A percentile compares a stretch with the other conserved stretches of the same genome.
phyloP scores from a whole-genome alignment of 2,113 vertebrate genomes.

The Lasiurus cinereus region DNA sequence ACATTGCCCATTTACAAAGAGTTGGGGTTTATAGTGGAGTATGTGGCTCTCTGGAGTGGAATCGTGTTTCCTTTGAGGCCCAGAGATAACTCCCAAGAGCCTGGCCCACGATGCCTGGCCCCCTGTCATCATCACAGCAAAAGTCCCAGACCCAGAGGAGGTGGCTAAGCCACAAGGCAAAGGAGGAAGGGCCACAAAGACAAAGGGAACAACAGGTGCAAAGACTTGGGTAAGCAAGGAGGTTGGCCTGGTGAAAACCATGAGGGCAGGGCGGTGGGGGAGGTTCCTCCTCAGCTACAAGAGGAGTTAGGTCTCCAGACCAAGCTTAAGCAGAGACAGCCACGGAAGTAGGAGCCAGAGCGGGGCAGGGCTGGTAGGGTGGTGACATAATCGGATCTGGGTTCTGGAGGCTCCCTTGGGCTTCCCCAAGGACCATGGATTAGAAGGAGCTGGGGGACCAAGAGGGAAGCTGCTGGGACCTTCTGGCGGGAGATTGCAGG shows the following conservation, averaged over 20 bases:
- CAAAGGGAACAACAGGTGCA: not conserved
- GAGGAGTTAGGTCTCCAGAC: not conserved
- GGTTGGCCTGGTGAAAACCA: too few relatives aligned
- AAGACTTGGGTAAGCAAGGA: not conserved
- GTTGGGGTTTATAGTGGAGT: not conserved
- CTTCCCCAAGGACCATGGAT: not conserved
- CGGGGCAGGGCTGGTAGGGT: fast-evolving
- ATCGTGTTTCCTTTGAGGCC: not conserved
- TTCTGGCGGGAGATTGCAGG: not conserved
- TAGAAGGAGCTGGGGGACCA: too few relatives aligned
- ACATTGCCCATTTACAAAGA: fast-evolving
- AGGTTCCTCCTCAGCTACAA: not conserved
- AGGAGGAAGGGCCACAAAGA: not conserved
- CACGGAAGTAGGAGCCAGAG: too few relatives aligned
- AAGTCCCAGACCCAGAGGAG: not conserved
- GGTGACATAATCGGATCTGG: not conserved
- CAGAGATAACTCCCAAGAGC: not conserved
- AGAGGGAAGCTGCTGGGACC: not conserved
- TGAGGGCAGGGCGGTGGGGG: too few relatives aligned
- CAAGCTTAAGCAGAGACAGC: not conserved
- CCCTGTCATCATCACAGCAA: not conserved
- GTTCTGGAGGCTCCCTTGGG: not conserved
- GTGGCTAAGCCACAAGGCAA: not conserved
- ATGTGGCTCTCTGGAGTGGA: not conserved
- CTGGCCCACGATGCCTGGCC: fast-evolving